These are phyloP conservation scores for Scytalopus superciliaris DNA, from an alignment of 2,113 vertebrate species.

Conservation along the genomic window DNA sequence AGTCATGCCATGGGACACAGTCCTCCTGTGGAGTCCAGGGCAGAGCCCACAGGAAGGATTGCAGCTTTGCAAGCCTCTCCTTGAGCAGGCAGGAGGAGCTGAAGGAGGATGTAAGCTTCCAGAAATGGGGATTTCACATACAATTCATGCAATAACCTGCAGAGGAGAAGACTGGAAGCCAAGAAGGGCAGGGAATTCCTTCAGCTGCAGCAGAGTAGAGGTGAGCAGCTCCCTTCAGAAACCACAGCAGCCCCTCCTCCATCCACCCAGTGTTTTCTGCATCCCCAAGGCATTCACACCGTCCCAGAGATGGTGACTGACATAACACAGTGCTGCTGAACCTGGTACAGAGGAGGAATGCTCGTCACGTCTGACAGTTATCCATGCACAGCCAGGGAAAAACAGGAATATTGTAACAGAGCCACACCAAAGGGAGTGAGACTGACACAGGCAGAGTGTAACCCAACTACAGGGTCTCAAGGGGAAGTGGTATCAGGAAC, in stretches of 20 bases:
- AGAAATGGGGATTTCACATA: rapidly evolving
- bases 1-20: neutral
- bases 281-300: neutral
- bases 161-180: neutral
- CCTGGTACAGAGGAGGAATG: neutral
- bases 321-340: neutral
- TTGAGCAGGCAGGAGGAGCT: neutral
- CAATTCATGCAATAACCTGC: neutral
- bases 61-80: neutral
- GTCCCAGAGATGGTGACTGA: neutral
- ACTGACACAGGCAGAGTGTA: too few relatives aligned
- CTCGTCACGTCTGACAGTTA: too few relatives aligned
- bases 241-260: neutral
- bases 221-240: neutral
- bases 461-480: too few relatives aligned
- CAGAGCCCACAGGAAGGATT: rapidly evolving
- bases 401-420: too few relatives aligned
- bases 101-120: neutral
- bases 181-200: neutral
- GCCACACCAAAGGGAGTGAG: too few relatives aligned
- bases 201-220: neutral
- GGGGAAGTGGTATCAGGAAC: too few relatives aligned
- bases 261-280: neutral
- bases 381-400: too few relatives aligned
- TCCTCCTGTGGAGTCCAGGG: rapidly evolving